Evolutionary conservation across 2,888 invertebrate genomes (phyloP), one percentile per base, ranked within the genome.

Genomic region (Parthenolecanium corni): DNA sequence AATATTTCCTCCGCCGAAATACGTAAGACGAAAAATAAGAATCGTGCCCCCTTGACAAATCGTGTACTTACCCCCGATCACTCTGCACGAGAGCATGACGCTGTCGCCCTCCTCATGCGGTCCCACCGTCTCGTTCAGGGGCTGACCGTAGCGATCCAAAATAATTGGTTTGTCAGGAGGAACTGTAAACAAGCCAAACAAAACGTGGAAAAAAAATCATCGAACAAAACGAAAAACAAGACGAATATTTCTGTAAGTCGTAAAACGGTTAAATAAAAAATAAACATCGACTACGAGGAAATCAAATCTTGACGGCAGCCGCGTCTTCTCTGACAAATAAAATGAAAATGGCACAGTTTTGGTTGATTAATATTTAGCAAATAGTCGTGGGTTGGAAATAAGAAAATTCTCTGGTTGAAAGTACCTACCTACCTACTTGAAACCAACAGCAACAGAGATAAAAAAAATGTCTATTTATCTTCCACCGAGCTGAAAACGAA

Each of bases 61-160:
- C 31, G 31, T 6, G 31, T 31, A 31, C 31, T 31, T 79, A 83
- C 91, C 90, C 70, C 90, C 90, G 67, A 86, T 84, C 52, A 90
- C 89, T 68, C 89, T 80, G 75, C 91, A 91, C 65, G 86, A 90
- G 70, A 91, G 80, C 63, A 85, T 81, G 67, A 91, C 83, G 71
- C 89, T 88, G 70, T 89, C 88, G 2, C 87, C 87, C 75, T 89
- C 90, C 73, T 86, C 84, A 73, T 88, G 86, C 0, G 90, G 90
- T 2, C 90, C 90, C 54, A 88, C 81, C 20, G 86, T 83, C 68
- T 82, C 81, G 75, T 89, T 89, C 72, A 90, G 79, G 73, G 85
- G 83, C 68, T 86, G 82, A 53, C 90, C 89, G 82, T 84, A 86
- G 67, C 85, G 82, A 76, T 91, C 89, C 71, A 89, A 79, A 70